Evolutionary conservation across 2,797 vertebrate genomes (phyloP).

Genomic region (Sebastes miniatus): DNA sequence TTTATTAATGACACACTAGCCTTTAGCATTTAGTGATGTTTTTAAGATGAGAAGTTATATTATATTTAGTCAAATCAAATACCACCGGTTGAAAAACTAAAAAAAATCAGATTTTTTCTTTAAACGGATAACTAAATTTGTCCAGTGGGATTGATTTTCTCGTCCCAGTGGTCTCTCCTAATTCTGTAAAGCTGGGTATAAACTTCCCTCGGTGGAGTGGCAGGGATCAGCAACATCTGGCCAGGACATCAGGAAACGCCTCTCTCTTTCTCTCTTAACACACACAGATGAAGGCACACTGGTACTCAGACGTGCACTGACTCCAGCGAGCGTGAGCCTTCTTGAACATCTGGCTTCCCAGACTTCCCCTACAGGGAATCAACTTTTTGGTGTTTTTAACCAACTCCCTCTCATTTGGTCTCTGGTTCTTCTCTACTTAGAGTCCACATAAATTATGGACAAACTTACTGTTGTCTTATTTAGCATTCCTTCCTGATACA

Average conservation of each 20-base stretch:
- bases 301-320: conserved; percentile 52
- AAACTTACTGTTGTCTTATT: conserved; percentile 20
- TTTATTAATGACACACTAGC: background rate
- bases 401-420: conserved; percentile 50
- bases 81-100: background rate
- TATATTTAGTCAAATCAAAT: background rate
- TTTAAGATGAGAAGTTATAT: background rate
- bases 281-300: conserved; percentile 9
- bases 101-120: background rate
- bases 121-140: conserved; percentile 25
- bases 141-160: conserved; percentile 7
- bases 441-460: conserved; percentile 37
- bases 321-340: conserved; percentile 59
- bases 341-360: conserved; percentile 82
- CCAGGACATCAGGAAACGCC: conserved; percentile 78
- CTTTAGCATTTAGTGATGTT: background rate
- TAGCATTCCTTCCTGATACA: background rate
- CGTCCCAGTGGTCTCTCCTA: conserved; percentile 28
- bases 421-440: conserved; percentile 25
- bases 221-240: conserved; percentile 82
- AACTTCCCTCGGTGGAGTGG: conserved; percentile 65
- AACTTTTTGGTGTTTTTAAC: conserved; percentile 68
- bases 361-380: conserved; percentile 69
- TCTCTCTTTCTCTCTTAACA: conserved; percentile 21
- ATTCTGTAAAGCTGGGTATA: conserved; percentile 50